Evolutionary conservation across 2,888 invertebrate species (phyloP), one percentile per base, ranked within the genome.

Genomic region (Sphinx pinastri): DNA sequence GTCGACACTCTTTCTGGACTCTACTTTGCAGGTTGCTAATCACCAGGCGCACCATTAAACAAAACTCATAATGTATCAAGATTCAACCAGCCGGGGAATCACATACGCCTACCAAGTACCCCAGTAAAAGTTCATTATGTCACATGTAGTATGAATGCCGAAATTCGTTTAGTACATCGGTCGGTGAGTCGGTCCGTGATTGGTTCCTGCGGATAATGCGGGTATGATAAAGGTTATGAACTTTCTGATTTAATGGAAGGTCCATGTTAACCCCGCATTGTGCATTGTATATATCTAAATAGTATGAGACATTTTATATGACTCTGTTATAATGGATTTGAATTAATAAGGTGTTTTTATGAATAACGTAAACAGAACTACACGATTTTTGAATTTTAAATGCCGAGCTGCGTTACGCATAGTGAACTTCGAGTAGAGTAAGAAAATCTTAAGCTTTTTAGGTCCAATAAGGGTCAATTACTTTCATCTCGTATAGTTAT

Each of bases 221-320:
- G 92, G 92, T 83, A 74, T 81, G 77, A 81, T 84, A 79, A 83
- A 87, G 86, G 88, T 87, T 89, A 88, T 88, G 89, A 87, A 88
- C 91, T 88, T 88, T 85, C 88, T 84, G 91, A 88, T 90, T 91
- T 92, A 91, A 92, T 92, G 91, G 91, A 90, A 89, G 86, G 88
- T 87, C 87, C 88, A 87, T 84, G 54, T 63, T 54, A 85, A 88
- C 87, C 87, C 88, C 86, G 84, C 38, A 52, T 69, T 55, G 55
- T 60, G 52, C 60, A 60, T 69, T 69, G 71, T 70, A 63, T 71
- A 47, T 68, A 66, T 70, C 19, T 25, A 51, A 67, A 70, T 51
- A 59, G 51, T 51, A 67, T 59, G 58, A 38, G 58, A 68, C 58
- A 51, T 38, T 69, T 68, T 71, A 66, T 8, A 49, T 67, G 38